Conservation (phyloP, 1,140 invertebrate species). For the Meloidogyne hapla region DNA sequence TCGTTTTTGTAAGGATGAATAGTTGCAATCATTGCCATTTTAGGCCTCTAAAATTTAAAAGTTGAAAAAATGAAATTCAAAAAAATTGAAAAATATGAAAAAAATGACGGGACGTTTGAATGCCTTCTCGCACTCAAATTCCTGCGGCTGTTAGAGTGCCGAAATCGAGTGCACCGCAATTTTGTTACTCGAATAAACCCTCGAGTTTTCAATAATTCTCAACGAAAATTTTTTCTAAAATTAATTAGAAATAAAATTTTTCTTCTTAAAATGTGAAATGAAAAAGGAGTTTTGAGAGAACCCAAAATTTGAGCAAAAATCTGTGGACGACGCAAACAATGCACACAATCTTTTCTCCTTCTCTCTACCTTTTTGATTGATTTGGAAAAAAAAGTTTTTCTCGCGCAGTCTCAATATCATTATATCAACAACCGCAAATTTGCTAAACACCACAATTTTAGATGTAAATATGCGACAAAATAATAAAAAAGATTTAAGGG, state of each 20-base stretch:
- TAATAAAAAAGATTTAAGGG: no score
- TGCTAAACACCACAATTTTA: neutral
- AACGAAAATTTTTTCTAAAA: neutral
- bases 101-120: neutral
- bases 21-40: slow-evolving; percentile 58
- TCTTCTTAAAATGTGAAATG: neutral
- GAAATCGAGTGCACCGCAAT: no score
- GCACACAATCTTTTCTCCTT: neutral
- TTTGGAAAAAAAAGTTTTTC: neutral
- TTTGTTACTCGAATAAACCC: neutral
- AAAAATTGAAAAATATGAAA: neutral
- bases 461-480: neutral
- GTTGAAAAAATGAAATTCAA: neutral
- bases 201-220: neutral
- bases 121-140: neutral
- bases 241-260: neutral
- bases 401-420: slow-evolving; percentile 4
- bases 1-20: slow-evolving; percentile 49
- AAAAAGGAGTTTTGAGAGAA: neutral
- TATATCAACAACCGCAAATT: neutral
- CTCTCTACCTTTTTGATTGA: neutral
- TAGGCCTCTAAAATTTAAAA: neutral
- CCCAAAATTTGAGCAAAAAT: neutral
- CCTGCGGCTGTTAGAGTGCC: no score
- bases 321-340: neutral